Evolutionary conservation across 2,888 invertebrate species (phyloP).

Genomic region (Meliscaeva auricollis): DNA sequence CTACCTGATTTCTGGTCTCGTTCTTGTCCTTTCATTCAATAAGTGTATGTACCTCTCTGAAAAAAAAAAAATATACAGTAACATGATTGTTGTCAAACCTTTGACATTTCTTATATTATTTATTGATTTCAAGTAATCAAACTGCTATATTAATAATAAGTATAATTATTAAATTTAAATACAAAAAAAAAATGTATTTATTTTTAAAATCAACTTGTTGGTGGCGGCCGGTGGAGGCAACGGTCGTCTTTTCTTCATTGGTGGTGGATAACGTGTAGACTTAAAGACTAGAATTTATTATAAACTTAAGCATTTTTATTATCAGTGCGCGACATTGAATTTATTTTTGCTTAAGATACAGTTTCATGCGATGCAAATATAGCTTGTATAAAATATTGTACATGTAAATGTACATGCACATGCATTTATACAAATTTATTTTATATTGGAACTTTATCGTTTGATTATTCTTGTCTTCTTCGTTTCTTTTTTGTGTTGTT

Average conservation of each 20-base stretch:
- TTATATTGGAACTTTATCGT: conserved; percentile 3
- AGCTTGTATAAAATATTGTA: neutral
- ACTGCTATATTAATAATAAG: conserved; percentile 13
- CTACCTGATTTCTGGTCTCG: neutral
- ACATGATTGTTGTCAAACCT: conserved; percentile 44
- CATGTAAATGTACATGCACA: neutral
- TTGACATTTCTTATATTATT: conserved; percentile 55
- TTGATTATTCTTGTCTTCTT: conserved; percentile 2
- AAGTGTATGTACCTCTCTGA: conserved; percentile 11
- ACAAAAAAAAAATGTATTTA: neutral
- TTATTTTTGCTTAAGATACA: conserved; percentile 2
- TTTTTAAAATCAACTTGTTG: conserved; percentile 31
- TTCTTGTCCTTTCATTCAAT: conserved; percentile 8
- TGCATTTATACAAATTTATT: neutral
- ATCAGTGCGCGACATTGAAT: conserved; percentile 15
- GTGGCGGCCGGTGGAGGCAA: neutral
- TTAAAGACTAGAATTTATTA: conserved; percentile 8
- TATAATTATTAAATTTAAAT: neutral
- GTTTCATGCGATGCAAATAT: conserved; percentile 12
- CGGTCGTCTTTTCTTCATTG: neutral
- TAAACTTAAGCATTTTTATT: conserved; percentile 5
- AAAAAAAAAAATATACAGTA: conserved; percentile 22
- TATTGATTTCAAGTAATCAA: conserved; percentile 52
- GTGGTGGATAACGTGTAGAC: neutral
- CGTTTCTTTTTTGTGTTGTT: neutral